These are phyloP conservation scores for Apamea sordens DNA, from an alignment of 2,888 invertebrate species.

Conservation along the genomic window DNA sequence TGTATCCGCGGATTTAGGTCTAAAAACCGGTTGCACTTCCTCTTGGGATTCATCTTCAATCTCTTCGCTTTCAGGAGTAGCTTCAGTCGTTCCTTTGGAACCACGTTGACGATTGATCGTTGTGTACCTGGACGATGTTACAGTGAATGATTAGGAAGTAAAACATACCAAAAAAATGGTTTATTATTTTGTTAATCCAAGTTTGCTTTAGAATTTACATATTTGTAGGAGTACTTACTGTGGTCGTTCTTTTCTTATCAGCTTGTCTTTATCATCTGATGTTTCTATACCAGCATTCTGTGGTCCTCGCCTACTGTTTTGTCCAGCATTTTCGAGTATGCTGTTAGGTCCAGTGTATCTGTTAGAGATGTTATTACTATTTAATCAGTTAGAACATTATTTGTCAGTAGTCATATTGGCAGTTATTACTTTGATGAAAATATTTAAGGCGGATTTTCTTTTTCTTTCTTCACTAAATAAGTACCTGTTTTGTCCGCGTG, in stretches of 20 bases:
- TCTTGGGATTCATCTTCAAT: slow-evolving; percentile 73
- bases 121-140: slow-evolving; percentile 84
- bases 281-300: slow-evolving; percentile 89
- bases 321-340: slow-evolving; percentile 69
- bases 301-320: slow-evolving; percentile 88
- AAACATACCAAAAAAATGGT: not conserved
- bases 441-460: not conserved
- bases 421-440: not conserved
- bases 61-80: slow-evolving; percentile 74
- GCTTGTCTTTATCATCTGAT: slow-evolving; percentile 77
- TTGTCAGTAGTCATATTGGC: not conserved
- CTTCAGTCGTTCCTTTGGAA: slow-evolving; percentile 79
- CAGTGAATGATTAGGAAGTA: not conserved
- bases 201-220: no score
- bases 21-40: slow-evolving; percentile 70
- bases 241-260: slow-evolving; percentile 86
- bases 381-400: not conserved
- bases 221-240: slow-evolving; percentile 77
- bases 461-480: not conserved
- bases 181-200: no score
- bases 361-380: not conserved
- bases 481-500: slow-evolving; percentile 84
- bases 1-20: slow-evolving; percentile 72
- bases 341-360: slow-evolving; percentile 69
- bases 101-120: slow-evolving; percentile 91